phyloP scores from a whole-genome alignment of 2,797 vertebrate species.

The Rallus crepitans region DNA sequence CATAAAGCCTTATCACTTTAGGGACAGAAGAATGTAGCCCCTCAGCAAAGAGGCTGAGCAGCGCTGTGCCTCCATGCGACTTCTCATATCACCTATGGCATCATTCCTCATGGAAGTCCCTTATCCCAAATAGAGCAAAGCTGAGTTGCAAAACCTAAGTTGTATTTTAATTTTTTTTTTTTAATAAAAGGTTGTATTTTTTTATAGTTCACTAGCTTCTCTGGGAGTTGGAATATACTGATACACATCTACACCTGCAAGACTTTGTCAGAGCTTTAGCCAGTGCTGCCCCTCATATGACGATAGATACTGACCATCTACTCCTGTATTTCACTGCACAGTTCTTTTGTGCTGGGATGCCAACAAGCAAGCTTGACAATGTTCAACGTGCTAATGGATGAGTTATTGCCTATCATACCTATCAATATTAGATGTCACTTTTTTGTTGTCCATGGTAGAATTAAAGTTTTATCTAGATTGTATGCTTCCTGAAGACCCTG shows the following conservation, averaged over 20 bases:
- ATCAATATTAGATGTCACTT: not conserved
- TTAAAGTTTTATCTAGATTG: not conserved
- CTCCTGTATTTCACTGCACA: not conserved
- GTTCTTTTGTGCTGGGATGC: not conserved
- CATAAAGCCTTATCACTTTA: not conserved
- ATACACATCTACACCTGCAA: not conserved
- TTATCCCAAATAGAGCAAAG: not conserved
- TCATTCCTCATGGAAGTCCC: not conserved
- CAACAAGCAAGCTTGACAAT: not conserved
- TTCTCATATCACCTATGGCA: rapidly evolving
- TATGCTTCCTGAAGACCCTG: not conserved
- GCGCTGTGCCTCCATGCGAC: not conserved
- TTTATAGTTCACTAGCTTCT: not conserved
- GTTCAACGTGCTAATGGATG: not conserved
- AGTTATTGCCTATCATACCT: not conserved
- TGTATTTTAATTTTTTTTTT: not conserved
- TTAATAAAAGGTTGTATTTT: not conserved
- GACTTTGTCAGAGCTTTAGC: not conserved
- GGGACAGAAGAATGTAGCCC: not conserved
- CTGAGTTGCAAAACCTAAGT: not conserved
- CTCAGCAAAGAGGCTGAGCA: not conserved
- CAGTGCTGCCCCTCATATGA: rapidly evolving
- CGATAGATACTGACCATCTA: not conserved
- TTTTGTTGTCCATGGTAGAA: not conserved
- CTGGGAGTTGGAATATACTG: not conserved